phyloP scores from a whole-genome alignment of 2,797 vertebrate genomes.

The Euphonia xanthogaster region DNA sequence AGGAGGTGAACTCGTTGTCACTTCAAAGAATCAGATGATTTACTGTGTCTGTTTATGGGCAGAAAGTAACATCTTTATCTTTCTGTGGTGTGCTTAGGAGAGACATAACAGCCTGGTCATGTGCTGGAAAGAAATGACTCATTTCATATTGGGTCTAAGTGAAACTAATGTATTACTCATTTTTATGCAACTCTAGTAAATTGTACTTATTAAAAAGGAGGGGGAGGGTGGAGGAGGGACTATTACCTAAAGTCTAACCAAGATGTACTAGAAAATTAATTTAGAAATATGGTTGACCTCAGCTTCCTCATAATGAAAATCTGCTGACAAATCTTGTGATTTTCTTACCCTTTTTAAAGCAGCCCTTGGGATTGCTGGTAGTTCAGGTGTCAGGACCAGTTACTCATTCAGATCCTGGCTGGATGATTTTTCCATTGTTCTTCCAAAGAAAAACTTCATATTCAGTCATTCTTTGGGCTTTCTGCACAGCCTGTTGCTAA shows the following conservation, averaged over 20 bases:
- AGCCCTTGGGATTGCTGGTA: neutral
- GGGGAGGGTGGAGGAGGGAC: neutral
- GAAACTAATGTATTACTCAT: slow-evolving; percentile 40
- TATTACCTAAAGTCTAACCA: slow-evolving; percentile 15
- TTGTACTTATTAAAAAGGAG: slow-evolving; percentile 10
- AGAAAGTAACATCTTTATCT: neutral
- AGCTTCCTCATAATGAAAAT: slow-evolving; percentile 50
- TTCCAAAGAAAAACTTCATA: neutral
- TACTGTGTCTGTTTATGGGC: slow-evolving; percentile 1
- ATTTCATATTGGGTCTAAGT: slow-evolving; percentile 24
- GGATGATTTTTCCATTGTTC: slow-evolving; percentile 8
- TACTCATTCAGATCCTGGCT: slow-evolving; percentile 20
- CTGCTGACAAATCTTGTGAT: slow-evolving; percentile 61
- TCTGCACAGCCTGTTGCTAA: neutral
- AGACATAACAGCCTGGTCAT: slow-evolving; percentile 45
- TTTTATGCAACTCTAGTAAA: slow-evolving; percentile 59
- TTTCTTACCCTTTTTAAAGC: slow-evolving; percentile 50
- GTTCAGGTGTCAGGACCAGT: slow-evolving; percentile 54
- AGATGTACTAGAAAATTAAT: slow-evolving; percentile 47
- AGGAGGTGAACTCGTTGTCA: slow-evolving; percentile 7
- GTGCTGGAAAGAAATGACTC: slow-evolving; percentile 58
- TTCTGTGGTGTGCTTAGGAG: slow-evolving; percentile 3
- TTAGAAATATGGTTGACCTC: slow-evolving; percentile 53
- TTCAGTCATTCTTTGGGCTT: neutral
- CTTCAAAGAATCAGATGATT: neutral